A percentile compares a stretch with the other conserved stretches of the same genome.
These are phyloP conservation scores for Tapirus indicus DNA, from an alignment of 2,797 vertebrate species.

Conservation along the genomic window DNA sequence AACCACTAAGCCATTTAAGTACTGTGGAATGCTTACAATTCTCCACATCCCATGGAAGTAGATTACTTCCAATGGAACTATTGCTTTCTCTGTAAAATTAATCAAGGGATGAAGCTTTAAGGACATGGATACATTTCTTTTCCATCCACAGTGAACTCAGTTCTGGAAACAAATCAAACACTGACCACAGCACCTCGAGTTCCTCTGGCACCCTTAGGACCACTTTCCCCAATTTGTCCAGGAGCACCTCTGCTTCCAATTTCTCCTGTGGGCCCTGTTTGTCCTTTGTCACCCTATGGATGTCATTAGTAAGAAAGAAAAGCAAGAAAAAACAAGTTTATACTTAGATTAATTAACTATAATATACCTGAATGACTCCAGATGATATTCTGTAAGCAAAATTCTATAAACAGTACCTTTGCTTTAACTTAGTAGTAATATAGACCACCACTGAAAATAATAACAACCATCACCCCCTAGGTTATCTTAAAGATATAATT, in stretches of 20 bases:
- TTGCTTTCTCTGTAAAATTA: slow-evolving; percentile 81
- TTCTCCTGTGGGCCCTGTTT: slow-evolving; percentile 93
- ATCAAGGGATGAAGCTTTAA: slow-evolving; percentile 76
- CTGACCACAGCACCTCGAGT: slow-evolving; percentile 94
- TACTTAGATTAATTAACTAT: background rate
- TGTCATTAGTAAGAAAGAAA: slow-evolving; percentile 70
- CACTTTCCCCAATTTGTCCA: slow-evolving; percentile 91
- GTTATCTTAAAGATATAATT: background rate
- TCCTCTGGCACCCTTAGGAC: slow-evolving; percentile 96
- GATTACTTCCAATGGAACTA: slow-evolving; percentile 79
- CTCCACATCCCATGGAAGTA: slow-evolving; percentile 72
- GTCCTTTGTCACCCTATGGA: slow-evolving; percentile 94
- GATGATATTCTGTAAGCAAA: background rate
- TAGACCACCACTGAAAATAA: background rate
- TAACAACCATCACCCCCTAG: background rate
- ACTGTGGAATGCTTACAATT: slow-evolving; percentile 78
- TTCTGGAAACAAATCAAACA: slow-evolving; percentile 76
- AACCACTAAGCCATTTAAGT: slow-evolving; percentile 83
- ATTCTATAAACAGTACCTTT: slow-evolving; percentile 18
- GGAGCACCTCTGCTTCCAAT: slow-evolving; percentile 90
- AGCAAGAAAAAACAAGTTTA: background rate
- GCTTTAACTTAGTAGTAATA: background rate
- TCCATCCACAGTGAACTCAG: slow-evolving; percentile 69
- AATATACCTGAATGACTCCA: background rate
- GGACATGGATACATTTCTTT: slow-evolving; percentile 74